Base-by-base conservation (phyloP, 2,797 vertebrate species). In the Malurus splendens region DNA sequence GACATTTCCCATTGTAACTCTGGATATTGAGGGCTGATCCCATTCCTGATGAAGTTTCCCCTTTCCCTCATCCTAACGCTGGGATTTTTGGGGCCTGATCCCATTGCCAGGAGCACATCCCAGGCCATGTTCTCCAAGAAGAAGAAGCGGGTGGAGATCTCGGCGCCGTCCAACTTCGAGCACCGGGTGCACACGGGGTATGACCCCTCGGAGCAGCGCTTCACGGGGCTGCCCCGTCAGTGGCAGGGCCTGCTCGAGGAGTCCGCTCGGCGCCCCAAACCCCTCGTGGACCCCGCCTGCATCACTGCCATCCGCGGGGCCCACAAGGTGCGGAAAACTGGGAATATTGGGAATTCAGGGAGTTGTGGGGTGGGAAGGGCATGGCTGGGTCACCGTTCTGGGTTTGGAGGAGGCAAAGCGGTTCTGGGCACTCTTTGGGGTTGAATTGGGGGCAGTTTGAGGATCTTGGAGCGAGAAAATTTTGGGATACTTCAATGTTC, bases 191-290 rank as follows among this genome's bases (percentile, higher is more conserved):
- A 99, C 93, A 99, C 99, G 0, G 99, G 99, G 59, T 99, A 99
- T 1, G 99, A 99, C 75, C 96, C 98, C 81, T 97, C 98, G 14
- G 98, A 99, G 96, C 99, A 99, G 97, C 98, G 98, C 90, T 99
- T 99, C 83, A 99, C 98, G 0, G 99, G 99, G 24, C 95, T 99
- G 94, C 99, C 99, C 0, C 97, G 98, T 14, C 99, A 99, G 96
- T 99, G 99, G 99, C 99, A 99, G 95, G 99, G 99, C 13, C 98
- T 99, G 62, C 99, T 99, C 25, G 99, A 99, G 94, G 99, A 99
- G 95, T 98, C 98, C 0, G 98, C 99, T 70, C 98, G 98, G 84
- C 95, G 99, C 91, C 99, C 99, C 87, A 99, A 99, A 65, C 99
- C 99, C 0, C 98, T 99, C 39, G 97, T 99, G 33, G 99, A 99